Percentiles rank a stretch among this genome's conserved stretches.
Conservation (phyloP, 2,888 invertebrate genomes). For the Vannuccia rotundouncinata region DNA sequence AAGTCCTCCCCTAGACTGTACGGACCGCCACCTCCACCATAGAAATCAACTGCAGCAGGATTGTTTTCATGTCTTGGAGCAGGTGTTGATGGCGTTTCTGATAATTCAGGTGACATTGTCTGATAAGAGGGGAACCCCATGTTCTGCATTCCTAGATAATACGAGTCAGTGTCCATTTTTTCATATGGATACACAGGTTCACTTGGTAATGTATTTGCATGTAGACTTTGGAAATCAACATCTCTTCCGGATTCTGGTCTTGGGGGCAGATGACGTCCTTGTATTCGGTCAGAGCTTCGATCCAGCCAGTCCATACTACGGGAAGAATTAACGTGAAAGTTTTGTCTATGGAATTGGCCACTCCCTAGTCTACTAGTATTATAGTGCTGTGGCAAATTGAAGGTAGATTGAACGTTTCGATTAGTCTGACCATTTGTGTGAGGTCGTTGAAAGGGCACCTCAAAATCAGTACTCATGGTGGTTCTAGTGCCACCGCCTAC, state of each 20-base stretch:
- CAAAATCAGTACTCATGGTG: not conserved
- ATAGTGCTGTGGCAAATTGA: not conserved
- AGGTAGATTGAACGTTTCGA: not conserved
- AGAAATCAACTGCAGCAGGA: not conserved
- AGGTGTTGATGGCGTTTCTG: not conserved
- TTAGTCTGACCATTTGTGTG: not conserved
- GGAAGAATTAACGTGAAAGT: not conserved
- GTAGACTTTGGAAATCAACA: not conserved
- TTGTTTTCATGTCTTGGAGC: not conserved
- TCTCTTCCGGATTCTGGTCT: too few relatives aligned
- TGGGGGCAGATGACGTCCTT: not conserved
- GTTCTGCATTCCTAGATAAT: not conserved
- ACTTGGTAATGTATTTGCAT: not conserved
- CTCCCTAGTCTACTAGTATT: not conserved
- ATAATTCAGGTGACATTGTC: not conserved
- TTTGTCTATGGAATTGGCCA: not conserved
- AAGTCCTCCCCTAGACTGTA: not conserved
- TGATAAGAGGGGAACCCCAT: not conserved
- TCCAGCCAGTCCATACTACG: constrained; percentile 2
- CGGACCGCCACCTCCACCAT: not conserved
- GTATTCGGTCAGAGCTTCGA: not conserved
- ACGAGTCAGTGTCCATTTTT: not conserved
- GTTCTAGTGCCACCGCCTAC: not conserved
- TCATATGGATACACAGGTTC: not conserved
- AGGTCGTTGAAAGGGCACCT: not conserved